Evolutionary conservation across 2,113 vertebrate genomes (phyloP), one percentile per base, ranked within the genome.

Genomic region (Athene noctua): DNA sequence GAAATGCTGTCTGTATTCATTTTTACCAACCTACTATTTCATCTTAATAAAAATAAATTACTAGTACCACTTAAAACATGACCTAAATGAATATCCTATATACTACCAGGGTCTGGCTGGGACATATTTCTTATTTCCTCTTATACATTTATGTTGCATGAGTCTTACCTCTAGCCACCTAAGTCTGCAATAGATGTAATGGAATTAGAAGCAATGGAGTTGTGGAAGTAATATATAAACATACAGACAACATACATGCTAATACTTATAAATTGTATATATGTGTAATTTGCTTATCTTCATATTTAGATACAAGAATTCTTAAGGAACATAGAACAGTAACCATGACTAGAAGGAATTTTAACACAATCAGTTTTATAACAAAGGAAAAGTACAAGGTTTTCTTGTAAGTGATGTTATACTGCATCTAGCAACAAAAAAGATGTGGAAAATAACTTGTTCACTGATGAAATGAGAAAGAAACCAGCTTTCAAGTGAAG

Each of bases 311-410:
- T 34, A 42, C 7, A 44, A 58, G 17, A 85, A 65, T 44, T 77
- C 23, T 65, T 65, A 42, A 73, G 15, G 14, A 68, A 58, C 6
- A 59, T 2, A 42, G 16, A 75, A 16, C 9, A 36, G 32, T 65
- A 66, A 57, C 8, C 8, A 25, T 10, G 15, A 29, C 6, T 59
- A 25, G 14, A 62, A 72, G 22, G 10, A 78, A 54, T 87, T 70
- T 80, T 58, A 84, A 23, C 40, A 49, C 5, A 29, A 54, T 4
- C 6, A 47, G 57, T 68, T 59, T 80, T 8, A n/a, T 44, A n/a
- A 29, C 7, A 47, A 61, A 27, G 3, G 40, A 59, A 80, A 77
- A 1, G 1, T 8, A 29, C 7, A 3, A 0, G 3, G 0, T 6
- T 52, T 83, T 61, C 58, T 32, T 23, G 12, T 4, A 32, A 70